Conservation (phyloP, 1,140 invertebrate genomes). For the Dinothrombium tinctorium region DNA sequence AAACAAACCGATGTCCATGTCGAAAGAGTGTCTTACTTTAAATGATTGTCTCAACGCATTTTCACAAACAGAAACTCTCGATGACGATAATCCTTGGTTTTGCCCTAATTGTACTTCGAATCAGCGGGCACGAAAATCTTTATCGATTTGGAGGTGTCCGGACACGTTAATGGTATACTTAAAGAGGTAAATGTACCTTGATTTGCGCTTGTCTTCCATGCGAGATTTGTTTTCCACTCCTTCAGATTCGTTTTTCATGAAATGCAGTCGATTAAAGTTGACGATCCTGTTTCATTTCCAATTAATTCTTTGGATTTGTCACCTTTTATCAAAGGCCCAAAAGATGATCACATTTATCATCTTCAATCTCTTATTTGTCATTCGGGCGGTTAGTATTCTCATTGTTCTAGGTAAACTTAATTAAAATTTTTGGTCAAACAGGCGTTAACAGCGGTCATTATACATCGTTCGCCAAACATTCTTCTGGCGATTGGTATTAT, state of each 20-base stretch:
- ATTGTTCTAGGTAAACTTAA: background rate
- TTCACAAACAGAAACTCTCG: slow-evolving; percentile 16
- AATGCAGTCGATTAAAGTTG: slow-evolving; percentile 37
- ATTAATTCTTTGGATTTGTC: slow-evolving; percentile 29
- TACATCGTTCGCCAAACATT: slow-evolving; percentile 41
- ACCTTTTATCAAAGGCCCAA: slow-evolving; percentile 22
- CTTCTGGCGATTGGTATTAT: slow-evolving; percentile 48
- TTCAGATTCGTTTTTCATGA: slow-evolving; percentile 46
- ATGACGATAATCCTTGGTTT: slow-evolving; percentile 30
- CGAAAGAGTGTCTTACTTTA: slow-evolving; percentile 29
- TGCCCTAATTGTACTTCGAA: slow-evolving; percentile 39
- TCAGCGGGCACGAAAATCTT: slow-evolving; percentile 40
- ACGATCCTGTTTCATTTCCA: slow-evolving; percentile 39
- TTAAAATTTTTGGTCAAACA: background rate
- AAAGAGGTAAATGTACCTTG: too few relatives aligned
- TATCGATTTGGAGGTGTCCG: slow-evolving; percentile 40
- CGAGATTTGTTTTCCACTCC: slow-evolving; percentile 20
- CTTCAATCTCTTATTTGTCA: slow-evolving; percentile 44
- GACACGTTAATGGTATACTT: slow-evolving; percentile 43
- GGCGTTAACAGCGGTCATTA: slow-evolving; percentile 39
- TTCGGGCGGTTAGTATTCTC: slow-evolving; percentile 31
- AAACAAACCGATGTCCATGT: slow-evolving; percentile 19
- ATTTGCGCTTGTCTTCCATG: too few relatives aligned
- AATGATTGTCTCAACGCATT: slow-evolving; percentile 42
- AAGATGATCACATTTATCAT: slow-evolving; percentile 28